Conservation (phyloP, 2,113 vertebrate genomes). For the Anguilla rostrata region DNA sequence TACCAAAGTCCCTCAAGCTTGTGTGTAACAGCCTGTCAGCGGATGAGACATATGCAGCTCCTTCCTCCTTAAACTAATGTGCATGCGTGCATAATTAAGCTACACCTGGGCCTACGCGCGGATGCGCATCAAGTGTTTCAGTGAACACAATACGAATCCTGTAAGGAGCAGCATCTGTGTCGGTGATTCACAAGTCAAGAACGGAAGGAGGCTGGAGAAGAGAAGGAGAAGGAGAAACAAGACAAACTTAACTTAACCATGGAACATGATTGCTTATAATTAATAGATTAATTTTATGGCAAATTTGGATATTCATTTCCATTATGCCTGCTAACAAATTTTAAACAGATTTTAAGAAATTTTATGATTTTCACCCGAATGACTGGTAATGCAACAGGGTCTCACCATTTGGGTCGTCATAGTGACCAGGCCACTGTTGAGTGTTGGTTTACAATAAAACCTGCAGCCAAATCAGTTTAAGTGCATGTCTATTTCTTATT, state of each 20-base stretch:
- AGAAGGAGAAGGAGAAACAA: background rate
- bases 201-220: background rate
- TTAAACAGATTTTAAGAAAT: background rate
- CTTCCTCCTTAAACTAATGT: background rate
- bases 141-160: background rate
- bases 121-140: background rate
- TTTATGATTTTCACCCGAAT: too few relatives aligned
- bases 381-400: too few relatives aligned
- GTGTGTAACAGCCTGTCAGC: background rate
- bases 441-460: too few relatives aligned
- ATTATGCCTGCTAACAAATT: background rate
- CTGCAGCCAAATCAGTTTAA: too few relatives aligned
- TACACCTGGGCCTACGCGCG: background rate
- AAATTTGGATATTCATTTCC: background rate
- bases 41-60: slow-evolving; percentile 4
- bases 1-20: background rate
- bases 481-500: too few relatives aligned
- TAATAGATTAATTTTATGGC: background rate
- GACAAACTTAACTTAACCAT: background rate
- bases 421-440: too few relatives aligned
- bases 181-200: background rate
- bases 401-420: too few relatives aligned
- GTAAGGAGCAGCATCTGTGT: background rate
- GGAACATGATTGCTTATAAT: background rate
- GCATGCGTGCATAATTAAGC: slow-evolving; percentile 4